A percentile compares a stretch with the other conserved stretches of the same genome.
These are phyloP conservation scores for Meles meles DNA, from an alignment of 2,113 vertebrate genomes.

Conservation along the genomic window DNA sequence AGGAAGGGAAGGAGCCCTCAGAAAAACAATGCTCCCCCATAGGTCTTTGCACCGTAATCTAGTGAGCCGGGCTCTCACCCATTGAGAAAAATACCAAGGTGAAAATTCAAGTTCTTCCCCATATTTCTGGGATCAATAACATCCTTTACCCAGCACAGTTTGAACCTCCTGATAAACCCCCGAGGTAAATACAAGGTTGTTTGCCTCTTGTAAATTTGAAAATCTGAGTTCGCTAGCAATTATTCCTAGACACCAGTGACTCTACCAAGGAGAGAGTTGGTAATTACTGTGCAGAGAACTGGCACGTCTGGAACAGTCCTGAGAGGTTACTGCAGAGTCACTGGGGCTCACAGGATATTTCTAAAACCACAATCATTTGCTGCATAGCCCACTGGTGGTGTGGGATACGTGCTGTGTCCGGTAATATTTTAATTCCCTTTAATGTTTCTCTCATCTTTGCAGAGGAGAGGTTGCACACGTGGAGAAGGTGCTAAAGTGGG, in stretches of 20 bases:
- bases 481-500: background rate
- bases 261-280: conserved; percentile 22
- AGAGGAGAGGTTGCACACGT: background rate
- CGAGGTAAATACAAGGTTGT: conserved; percentile 54
- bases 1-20: background rate
- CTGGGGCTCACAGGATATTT: background rate
- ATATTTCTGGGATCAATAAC: conserved; percentile 11
- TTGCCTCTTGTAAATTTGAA: conserved; percentile 49
- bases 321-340: background rate
- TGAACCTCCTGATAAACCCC: conserved; percentile 39
- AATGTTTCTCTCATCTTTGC: background rate
- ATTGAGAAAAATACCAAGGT: conserved; percentile 47
- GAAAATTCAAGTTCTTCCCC: conserved; percentile 42
- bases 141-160: conserved; percentile 3
- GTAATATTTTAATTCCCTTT: conserved; percentile 26
- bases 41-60: background rate
- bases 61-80: background rate
- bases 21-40: background rate
- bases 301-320: background rate
- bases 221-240: conserved; percentile 37
- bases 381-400: background rate
- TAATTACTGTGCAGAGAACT: conserved; percentile 35
- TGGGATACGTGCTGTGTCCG: background rate
- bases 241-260: background rate
- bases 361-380: background rate